phyloP scores from a whole-genome alignment of 2,888 invertebrate species.

The Drosophila barbarae region DNA sequence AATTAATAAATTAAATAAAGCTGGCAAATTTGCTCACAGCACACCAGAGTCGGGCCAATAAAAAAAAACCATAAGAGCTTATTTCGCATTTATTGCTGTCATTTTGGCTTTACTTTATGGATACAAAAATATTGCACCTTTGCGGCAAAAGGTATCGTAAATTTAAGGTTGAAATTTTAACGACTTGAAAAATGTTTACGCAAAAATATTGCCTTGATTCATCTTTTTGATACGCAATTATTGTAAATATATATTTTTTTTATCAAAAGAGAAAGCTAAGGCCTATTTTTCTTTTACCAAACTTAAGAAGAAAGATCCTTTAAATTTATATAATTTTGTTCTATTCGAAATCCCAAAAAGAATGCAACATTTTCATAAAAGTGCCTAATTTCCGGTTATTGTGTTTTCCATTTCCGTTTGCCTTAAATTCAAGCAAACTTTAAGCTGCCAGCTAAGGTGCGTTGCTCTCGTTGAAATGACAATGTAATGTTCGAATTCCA shows the following conservation, averaged over 20 bases:
- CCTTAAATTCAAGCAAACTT: neutral
- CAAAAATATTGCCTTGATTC: slow-evolving; percentile 1
- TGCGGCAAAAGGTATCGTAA: neutral
- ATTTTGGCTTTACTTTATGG: slow-evolving; percentile 23
- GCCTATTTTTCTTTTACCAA: neutral
- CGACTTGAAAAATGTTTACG: neutral
- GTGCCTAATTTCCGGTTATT: neutral
- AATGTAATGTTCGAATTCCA: neutral
- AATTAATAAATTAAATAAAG: slow-evolving; percentile 46
- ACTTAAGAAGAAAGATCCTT: neutral
- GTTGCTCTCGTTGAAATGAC: neutral
- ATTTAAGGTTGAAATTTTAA: neutral
- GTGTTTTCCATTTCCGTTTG: neutral
- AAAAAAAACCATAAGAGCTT: slow-evolving; percentile 3
- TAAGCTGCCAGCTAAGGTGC: neutral
- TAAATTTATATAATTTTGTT: too few species aligned
- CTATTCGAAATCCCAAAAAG: neutral
- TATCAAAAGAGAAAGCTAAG: neutral
- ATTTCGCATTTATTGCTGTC: slow-evolving; percentile 29
- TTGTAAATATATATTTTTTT: neutral
- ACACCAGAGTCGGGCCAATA: slow-evolving; percentile 6
- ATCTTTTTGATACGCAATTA: neutral
- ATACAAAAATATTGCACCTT: neutral
- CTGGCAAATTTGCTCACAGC: slow-evolving; percentile 33
- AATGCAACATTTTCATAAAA: neutral